phyloP scores from a whole-genome alignment of 2,113 vertebrate genomes.

The Pachyramphus minor region DNA sequence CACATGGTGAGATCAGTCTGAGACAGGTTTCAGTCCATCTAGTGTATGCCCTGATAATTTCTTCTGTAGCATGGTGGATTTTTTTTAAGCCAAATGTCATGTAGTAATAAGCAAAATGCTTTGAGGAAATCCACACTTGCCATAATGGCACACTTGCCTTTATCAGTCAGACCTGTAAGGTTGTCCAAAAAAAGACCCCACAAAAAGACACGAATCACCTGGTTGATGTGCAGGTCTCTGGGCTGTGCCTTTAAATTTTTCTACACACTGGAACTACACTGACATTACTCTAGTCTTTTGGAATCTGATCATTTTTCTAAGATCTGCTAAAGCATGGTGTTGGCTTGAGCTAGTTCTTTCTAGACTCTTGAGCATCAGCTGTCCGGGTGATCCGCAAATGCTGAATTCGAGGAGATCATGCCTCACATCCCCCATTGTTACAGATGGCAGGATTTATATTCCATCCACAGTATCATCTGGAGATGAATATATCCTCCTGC shows the following conservation, averaged over 20 bases:
- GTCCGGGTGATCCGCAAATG: conserved; percentile 43
- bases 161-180: not conserved
- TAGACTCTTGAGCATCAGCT: conserved; percentile 53
- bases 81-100: not conserved
- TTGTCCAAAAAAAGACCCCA: not conserved
- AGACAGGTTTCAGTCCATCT: not conserved
- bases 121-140: not conserved
- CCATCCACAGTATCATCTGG: conserved; percentile 68
- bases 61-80: fast-evolving
- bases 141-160: not conserved
- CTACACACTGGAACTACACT: not conserved
- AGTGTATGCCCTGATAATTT: not conserved
- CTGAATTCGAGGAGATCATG: conserved; percentile 64
- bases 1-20: not conserved
- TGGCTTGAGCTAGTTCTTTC: conserved; percentile 38
- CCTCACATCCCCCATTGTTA: conserved; percentile 69
- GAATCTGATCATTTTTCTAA: conserved; percentile 19
- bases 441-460: conserved; percentile 69
- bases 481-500: conserved; percentile 67
- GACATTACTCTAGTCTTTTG: not conserved
- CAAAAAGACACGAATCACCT: not conserved
- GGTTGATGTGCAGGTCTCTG: not conserved
- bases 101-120: not conserved
- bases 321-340: not conserved
- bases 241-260: not conserved